Percentiles rank a stretch among this genome's conserved stretches.
Evolutionary conservation across 2,888 invertebrate species (phyloP).

Genomic region (Drosophila ustulata): DNA sequence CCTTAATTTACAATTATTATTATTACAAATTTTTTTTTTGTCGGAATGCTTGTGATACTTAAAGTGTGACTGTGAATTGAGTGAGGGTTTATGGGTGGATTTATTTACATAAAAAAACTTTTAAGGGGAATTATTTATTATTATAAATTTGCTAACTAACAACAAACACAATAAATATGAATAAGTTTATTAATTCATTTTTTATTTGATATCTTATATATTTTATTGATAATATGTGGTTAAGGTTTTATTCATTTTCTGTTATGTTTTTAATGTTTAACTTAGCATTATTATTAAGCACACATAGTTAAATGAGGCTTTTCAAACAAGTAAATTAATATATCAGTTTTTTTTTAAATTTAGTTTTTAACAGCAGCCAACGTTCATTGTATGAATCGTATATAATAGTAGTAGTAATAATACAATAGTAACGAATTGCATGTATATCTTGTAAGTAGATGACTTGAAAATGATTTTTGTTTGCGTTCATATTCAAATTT

Average conservation of each 20-base stretch:
- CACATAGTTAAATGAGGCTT: slow-evolving; percentile 31
- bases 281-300: slow-evolving; percentile 36
- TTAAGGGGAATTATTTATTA: slow-evolving; percentile 17
- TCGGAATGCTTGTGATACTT: slow-evolving; percentile 7
- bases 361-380: slow-evolving; percentile 46
- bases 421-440: slow-evolving; percentile 50
- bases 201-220: slow-evolving; percentile 11
- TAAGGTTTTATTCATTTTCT: slow-evolving; percentile 39
- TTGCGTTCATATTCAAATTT: slow-evolving; percentile 41
- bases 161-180: slow-evolving; percentile 17
- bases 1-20: background rate
- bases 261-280: slow-evolving; percentile 26
- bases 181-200: slow-evolving; percentile 13
- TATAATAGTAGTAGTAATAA: slow-evolving; percentile 22
- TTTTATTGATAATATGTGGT: slow-evolving; percentile 41
- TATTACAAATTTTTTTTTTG: slow-evolving; percentile 16
- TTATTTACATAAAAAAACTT: slow-evolving; percentile 17
- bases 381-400: slow-evolving; percentile 67
- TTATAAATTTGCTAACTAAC: slow-evolving; percentile 50
- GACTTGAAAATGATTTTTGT: slow-evolving; percentile 32
- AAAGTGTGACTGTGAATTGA: slow-evolving; percentile 24
- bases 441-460: slow-evolving; percentile 54
- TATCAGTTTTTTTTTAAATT: slow-evolving; percentile 28
- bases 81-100: slow-evolving; percentile 40
- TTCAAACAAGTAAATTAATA: slow-evolving; percentile 16